phyloP scores from a whole-genome alignment of 1,140 invertebrate species.

The Panonychus citri region DNA sequence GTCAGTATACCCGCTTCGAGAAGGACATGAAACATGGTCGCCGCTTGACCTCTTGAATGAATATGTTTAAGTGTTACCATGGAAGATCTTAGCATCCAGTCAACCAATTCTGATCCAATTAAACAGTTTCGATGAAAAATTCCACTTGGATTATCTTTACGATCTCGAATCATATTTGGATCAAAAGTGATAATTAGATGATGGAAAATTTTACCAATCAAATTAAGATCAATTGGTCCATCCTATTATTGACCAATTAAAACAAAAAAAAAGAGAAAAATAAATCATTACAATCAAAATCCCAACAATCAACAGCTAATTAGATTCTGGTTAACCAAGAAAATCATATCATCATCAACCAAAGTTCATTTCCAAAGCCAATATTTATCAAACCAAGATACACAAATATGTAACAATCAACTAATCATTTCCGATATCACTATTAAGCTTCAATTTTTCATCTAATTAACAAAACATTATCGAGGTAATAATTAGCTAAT shows the following conservation, averaged over 20 bases:
- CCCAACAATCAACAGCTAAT: no score
- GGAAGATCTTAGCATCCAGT: constrained; percentile 36
- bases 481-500: no score
- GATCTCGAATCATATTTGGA: constrained; percentile 36
- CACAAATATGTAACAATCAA: no score
- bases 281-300: no score
- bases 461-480: no score
- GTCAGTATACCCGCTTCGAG: constrained; percentile 48
- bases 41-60: constrained; percentile 41
- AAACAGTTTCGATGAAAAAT: constrained; percentile 22
- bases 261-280: background rate
- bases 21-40: constrained; percentile 60
- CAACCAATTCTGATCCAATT: constrained; percentile 43
- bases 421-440: no score
- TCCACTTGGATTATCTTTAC: constrained; percentile 24
- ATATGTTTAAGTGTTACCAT: constrained; percentile 18
- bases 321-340: no score
- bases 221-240: constrained; percentile 36
- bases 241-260: constrained; percentile 13
- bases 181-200: constrained; percentile 38
- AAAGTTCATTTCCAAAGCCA: no score
- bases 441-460: no score
- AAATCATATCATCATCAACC: no score
- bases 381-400: no score
- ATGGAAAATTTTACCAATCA: constrained; percentile 41